Evolutionary conservation across 1,140 invertebrate genomes (phyloP), one percentile per base, ranked within the genome.

Genomic region (Amyelois transitella): DNA sequence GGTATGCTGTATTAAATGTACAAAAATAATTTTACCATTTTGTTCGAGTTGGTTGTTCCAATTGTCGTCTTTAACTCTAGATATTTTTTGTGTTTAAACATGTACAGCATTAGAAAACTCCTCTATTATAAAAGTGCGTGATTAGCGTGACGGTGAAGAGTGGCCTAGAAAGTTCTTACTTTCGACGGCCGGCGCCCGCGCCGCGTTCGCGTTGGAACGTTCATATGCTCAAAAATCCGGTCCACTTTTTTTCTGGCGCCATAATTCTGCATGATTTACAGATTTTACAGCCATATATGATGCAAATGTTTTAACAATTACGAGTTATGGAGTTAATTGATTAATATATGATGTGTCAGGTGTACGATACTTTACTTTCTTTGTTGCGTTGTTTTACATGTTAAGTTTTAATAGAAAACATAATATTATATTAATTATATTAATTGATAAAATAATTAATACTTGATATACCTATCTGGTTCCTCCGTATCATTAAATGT

Each of bases 161-260:
- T 72, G 82, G 73, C 75, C 80, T 81, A 83, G 80, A 86, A 81
- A 85, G 75, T 73, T 58, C 24, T 71, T 71, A 85, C 80, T 83
- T 85, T 85, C 78, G 72, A 73, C 67, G 54, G 60, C 55, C 52
- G 64, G 69, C 60, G 43, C 45, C 61, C 45, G 53, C 57, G 45
- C 18, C 20, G 19, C 20, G 7, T 20, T 21, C 55, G 55, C 61
- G 49, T 57, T 62, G 66, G 58, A 47, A 57, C 54, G 62, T 58
- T 55, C 56, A 55, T 67, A 68, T 75, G 69, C 65, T 62, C 45
- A 72, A 75, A 80, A 83, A 78, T 83, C 77, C 80, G 80, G 80
- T 83, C 77, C 67, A 81, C 67, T 68, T 79, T 68, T 74, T 67
- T 62, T 53, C 43, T 45, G 6, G 43, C 10, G 19, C 18, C 14